Conservation (phyloP, 2,113 vertebrate species). For the Phaetusa simplex region DNA sequence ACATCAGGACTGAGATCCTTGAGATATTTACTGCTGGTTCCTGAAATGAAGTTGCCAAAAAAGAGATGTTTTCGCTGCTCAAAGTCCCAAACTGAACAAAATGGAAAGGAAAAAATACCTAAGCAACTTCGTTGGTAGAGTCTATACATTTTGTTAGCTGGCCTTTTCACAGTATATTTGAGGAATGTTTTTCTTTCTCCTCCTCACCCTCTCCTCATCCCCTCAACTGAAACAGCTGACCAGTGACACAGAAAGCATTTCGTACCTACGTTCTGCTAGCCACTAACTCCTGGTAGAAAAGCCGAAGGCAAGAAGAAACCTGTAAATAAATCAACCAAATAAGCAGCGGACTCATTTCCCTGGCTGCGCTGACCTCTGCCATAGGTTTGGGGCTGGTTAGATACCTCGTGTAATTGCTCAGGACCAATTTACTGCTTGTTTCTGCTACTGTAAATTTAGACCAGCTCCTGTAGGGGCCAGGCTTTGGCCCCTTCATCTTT, state of each 20-base stretch:
- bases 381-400: background rate
- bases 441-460: background rate
- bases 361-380: background rate
- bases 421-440: background rate
- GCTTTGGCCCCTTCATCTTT: background rate
- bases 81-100: background rate
- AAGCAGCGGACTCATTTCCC: background rate
- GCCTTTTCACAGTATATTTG: background rate
- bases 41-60: background rate
- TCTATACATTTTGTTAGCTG: background rate
- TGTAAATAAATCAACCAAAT: background rate
- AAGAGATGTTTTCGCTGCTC: background rate
- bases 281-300: background rate
- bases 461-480: background rate
- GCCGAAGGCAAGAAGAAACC: background rate
- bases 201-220: background rate
- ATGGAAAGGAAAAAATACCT: background rate
- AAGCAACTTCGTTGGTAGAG: background rate
- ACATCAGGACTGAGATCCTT: background rate
- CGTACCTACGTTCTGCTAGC: background rate
- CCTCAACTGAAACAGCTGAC: background rate
- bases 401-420: background rate
- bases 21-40: background rate
- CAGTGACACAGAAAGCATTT: background rate
- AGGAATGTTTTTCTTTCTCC: background rate